These are phyloP conservation scores for Micromys minutus DNA, from an alignment of 2,113 vertebrate genomes.

Conservation along the genomic window DNA sequence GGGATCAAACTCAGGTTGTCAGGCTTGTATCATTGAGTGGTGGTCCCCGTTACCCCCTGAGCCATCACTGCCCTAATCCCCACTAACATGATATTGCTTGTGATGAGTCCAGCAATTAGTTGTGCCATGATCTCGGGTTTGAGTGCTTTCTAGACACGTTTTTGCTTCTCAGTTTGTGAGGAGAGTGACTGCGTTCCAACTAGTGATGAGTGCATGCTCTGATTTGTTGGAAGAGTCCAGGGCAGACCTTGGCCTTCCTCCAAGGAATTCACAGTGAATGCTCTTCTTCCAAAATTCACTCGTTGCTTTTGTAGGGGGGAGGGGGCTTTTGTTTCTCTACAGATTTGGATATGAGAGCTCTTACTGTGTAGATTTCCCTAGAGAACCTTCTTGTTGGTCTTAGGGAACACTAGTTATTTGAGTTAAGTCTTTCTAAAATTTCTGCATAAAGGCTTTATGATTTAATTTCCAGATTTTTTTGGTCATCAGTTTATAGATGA, in stretches of 20 bases:
- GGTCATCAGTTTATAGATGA: background rate
- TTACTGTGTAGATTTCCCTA: background rate
- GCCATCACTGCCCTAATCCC: background rate
- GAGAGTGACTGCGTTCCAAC: background rate
- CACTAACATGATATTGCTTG: background rate
- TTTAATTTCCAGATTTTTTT: slow-evolving; percentile 16
- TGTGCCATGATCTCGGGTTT: background rate
- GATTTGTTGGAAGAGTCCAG: background rate
- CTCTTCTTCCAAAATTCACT: background rate
- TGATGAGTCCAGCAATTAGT: background rate
- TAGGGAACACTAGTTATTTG: background rate
- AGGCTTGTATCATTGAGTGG: background rate
- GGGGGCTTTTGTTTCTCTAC: background rate
- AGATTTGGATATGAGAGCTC: background rate
- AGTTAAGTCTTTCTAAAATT: background rate
- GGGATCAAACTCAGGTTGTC: background rate
- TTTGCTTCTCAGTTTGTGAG: slow-evolving; percentile 36
- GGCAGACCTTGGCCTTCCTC: slow-evolving; percentile 4
- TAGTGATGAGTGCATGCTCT: background rate
- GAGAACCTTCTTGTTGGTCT: background rate
- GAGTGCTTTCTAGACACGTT: slow-evolving; percentile 13
- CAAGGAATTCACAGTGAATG: background rate
- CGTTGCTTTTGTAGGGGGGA: background rate
- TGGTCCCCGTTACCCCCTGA: background rate
- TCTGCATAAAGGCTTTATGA: background rate